Evolutionary conservation across 2,888 invertebrate species (phyloP).

Genomic region (Drymonia ruficornis): DNA sequence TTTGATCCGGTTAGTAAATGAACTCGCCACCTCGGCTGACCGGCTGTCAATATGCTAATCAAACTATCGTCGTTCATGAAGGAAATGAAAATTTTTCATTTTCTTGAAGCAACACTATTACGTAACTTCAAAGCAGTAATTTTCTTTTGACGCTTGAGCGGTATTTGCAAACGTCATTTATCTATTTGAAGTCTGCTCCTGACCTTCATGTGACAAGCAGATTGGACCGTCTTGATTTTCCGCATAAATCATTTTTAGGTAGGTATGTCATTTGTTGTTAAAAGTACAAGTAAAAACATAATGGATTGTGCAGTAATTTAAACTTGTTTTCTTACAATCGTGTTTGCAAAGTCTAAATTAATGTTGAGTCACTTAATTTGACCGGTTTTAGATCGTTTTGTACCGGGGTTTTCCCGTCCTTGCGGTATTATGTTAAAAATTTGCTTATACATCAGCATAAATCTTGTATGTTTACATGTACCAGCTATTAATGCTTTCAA

Average conservation of each 20-base stretch:
- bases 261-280: conserved; percentile 11
- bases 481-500: conserved; percentile 11
- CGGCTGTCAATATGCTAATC: not conserved
- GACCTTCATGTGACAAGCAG: conserved; percentile 30
- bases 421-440: conserved; percentile 28
- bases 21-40: not conserved
- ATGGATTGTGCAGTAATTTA: not conserved
- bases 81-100: too few species aligned
- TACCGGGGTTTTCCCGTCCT: conserved; percentile 50
- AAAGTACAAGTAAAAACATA: not conserved
- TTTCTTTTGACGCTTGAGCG: conserved; percentile 16
- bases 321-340: not conserved
- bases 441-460: conserved; percentile 14
- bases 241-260: too few species aligned
- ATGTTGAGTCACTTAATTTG: not conserved
- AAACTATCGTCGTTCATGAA: not conserved
- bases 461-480: conserved; percentile 22
- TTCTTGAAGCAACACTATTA: too few species aligned
- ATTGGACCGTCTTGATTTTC: conserved; percentile 13
- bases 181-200: conserved; percentile 27
- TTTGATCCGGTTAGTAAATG: not conserved
- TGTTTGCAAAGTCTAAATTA: too few species aligned
- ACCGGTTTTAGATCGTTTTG: not conserved
- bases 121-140: conserved; percentile 10
- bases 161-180: conserved; percentile 22